Evolutionary conservation across 2,113 vertebrate species (phyloP), one percentile per base, ranked within the genome.

Genomic region (Tupaia tana): DNA sequence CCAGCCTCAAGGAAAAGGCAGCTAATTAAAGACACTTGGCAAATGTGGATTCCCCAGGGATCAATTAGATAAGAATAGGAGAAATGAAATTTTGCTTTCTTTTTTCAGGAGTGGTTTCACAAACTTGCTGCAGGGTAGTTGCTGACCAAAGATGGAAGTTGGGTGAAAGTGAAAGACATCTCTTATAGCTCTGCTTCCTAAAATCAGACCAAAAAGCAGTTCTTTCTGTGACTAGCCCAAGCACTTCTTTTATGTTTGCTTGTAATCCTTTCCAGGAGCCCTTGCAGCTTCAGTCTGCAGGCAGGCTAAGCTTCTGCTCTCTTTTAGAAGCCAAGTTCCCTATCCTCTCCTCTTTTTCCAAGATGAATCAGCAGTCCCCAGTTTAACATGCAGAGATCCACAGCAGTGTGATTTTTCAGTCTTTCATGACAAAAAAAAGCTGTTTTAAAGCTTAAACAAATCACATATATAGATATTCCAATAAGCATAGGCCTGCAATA

Each of bases 41-140:
- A 88, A 90, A 63, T n/a, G 9, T 52, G 10, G 13, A 56, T 74
- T 93, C 90, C 88, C 59, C 64, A 12, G 77, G 66, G 92, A 85
- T n/a, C 70, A 93, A 84, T 96, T 94, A 91, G 22, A 27, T 29
- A 14, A 74, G 27, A 85, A 71, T 4, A 80, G 18, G 56, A 87
- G 31, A 81, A 84, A 75, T 16, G 18, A 78, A 70, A 16, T 71
- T 70, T 89, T 56, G 43, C 63, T 86, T 66, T 3, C 59, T 74
- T 64, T 31, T 34, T 75, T 86, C 56, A 14, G 43, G 14, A 29
- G 8, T 15, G 1, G 61, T 52, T 96, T 78, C 70, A 10, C 25
- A 80, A 19, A n/a, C 1, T 12, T 2, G 2, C 54, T 70, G 1
- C 14, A 29, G 19, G 20, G 1, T 27, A 79, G 22, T 22, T 63